Base-by-base conservation (phyloP, 2,797 vertebrate species). In the Aratinga solstitialis region DNA sequence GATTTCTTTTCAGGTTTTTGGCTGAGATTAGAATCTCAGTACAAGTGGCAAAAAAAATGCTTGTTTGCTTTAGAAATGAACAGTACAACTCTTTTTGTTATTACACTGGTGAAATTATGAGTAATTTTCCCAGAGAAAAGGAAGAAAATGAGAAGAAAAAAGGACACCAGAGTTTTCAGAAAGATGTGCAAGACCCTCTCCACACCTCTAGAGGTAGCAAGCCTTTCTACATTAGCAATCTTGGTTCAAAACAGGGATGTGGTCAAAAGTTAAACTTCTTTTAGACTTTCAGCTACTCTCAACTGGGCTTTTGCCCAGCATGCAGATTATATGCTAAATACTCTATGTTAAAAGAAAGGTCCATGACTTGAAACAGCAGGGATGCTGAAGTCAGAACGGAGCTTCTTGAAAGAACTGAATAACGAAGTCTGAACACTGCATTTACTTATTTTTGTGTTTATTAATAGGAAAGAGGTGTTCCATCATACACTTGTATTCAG, bases 1-100 rank as follows among this genome's bases (percentile, higher is more conserved):
- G 87, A 95, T 87, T 95, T 94, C 73, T 87, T 92, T 95, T 95
- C 86, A 87, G 59, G 85, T 65, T 95, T 94, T 95, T 97, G 86
- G 87, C 87, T 96, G 76, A 90, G 86, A 89, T 32, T 72, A 80
- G 90, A 94, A 45, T 66, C 76, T 95, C 87, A 84, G 38, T 88
- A 76, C 45, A 88, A 93, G 18, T 9, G 42, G 18, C n/a, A 72
- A 69, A 59, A 59, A 84, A 87, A 91, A 16, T 38, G 10, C 38
- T 48, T 0, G 3, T 38, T 86, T 92, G 32, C 74, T 83, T 86
- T 75, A 91, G 72, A 92, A 95, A 91, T 58, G 80, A 83, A 26
- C 78, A 78, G 32, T 62, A 5, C 17, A 54, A 59, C 21, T 43
- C 32, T 42, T 42, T 66, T 65, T 11, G 23, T 84, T 91, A 75